phyloP scores from a whole-genome alignment of 2,797 vertebrate genomes.

The Xenentodon cancila region DNA sequence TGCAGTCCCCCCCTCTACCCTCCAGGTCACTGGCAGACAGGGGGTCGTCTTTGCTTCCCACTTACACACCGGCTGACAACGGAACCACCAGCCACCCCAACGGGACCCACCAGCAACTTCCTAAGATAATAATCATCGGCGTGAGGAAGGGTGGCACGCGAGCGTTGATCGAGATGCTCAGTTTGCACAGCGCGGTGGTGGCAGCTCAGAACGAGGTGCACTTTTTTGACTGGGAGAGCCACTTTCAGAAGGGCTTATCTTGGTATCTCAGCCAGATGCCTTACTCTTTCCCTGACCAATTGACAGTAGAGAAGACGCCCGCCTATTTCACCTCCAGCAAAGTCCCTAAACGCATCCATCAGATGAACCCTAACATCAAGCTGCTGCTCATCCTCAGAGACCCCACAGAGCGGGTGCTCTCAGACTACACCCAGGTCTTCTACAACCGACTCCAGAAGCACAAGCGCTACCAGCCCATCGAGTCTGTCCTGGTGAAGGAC shows the following conservation, averaged over 20 bases:
- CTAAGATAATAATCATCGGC: conserved; percentile 93
- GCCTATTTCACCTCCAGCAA: conserved; percentile 94
- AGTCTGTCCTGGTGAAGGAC: conserved; percentile 88
- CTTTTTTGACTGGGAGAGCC: conserved; percentile 96
- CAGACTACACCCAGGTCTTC: conserved; percentile 98
- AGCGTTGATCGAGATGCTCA: conserved; percentile 95
- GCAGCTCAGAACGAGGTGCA: conserved; percentile 95
- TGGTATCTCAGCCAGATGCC: conserved; percentile 98
- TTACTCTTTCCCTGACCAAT: conserved; percentile 84
- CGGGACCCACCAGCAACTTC: conserved; percentile 86
- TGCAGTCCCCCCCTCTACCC: conserved; percentile 84
- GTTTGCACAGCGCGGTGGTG: conserved; percentile 88
- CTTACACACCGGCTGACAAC: conserved; percentile 56
- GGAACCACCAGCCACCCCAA: conserved; percentile 74
- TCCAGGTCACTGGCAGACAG: conserved; percentile 75
- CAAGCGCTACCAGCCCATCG: conserved; percentile 90
- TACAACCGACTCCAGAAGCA: conserved; percentile 95
- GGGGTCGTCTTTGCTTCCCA: conserved; percentile 42
- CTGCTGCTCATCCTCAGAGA: conserved; percentile 96
- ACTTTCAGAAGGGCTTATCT: conserved; percentile 88
- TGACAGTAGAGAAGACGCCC: conserved; percentile 96
- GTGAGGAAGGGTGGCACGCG: conserved; percentile 97
- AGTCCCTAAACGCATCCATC: conserved; percentile 89
- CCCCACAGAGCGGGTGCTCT: conserved; percentile 93
- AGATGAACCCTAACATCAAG: conserved; percentile 87